Evolutionary conservation across 2,113 vertebrate genomes (phyloP).

Genomic region (Dipodomys ordii): DNA sequence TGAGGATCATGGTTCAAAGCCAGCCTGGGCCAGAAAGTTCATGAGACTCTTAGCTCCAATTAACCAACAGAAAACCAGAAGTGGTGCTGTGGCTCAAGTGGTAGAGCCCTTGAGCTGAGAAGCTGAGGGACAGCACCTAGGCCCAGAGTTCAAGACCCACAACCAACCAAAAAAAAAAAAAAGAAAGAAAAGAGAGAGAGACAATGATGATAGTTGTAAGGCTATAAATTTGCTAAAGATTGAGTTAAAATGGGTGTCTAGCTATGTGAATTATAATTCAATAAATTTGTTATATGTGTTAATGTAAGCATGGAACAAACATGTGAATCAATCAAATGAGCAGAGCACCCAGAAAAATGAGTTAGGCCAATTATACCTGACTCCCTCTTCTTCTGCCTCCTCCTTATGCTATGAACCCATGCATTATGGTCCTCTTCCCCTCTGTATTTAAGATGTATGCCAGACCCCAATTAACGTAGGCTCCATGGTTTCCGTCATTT

Average conservation of each 20-base stretch:
- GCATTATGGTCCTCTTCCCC: not conserved
- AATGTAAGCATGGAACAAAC: too few species aligned
- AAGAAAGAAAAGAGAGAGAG: too few species aligned
- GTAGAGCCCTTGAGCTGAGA: too few species aligned
- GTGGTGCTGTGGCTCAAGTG: too few species aligned
- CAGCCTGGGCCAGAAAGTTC: too few species aligned
- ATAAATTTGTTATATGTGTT: not conserved
- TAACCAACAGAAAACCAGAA: too few species aligned
- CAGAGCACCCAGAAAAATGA: not conserved
- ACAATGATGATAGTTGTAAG: not conserved
- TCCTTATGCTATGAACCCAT: not conserved
- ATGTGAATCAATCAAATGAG: not conserved
- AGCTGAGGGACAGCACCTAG: too few species aligned
- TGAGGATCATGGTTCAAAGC: too few species aligned
- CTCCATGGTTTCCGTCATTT: too few species aligned
- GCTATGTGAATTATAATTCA: not conserved
- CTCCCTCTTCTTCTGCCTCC: not conserved
- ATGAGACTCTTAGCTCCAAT: too few species aligned
- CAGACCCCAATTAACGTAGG: too few species aligned
- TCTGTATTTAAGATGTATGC: not conserved
- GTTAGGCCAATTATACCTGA: not conserved
- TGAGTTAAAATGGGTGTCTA: not conserved
- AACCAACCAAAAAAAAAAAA: not conserved
- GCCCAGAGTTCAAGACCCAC: too few species aligned
- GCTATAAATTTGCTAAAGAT: not conserved